Base-by-base conservation (phyloP, 2,888 invertebrate species). In the Bombylius major region DNA sequence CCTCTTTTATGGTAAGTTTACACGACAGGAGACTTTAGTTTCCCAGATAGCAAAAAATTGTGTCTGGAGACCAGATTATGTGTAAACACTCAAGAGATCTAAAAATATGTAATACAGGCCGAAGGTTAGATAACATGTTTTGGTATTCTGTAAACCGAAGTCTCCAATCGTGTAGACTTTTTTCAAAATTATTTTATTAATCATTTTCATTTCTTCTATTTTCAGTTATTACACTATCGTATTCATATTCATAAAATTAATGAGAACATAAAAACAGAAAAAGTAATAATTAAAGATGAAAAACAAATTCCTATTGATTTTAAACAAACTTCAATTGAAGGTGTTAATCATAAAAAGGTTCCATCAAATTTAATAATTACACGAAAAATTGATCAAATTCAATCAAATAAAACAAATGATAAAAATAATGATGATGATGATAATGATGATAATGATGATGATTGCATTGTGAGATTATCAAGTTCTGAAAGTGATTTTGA, bases 361-460 rank as follows among this genome's bases (percentile, higher is more conserved):
- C 70, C 71, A 3, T 50, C 67, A 9, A 62, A 60, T 54, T 64
- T 67, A 60, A 72, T 72, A 51, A 65, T 72, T 12, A 72, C 72
- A 12, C 62, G 69, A 48, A 64, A 66, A 49, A 56, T 63, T 13
- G 66, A 68, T 36, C 2, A 65, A 63, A 44, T 56, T 61, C 46
- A 59, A 23, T 23, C 3, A 23, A 23, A 23, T 23, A 3, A 23
- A 23, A 23, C 23, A 3, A 23, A 23, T 23, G 3, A 23, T 23
- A 23, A 23, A 23, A 23, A 23, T 23, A 23, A 23, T 23, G 23
- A 23, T 23, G 23, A 23, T 3, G 23, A 23, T 23, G 23, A n/a
- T n/a, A n/a, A n/a, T n/a, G n/a, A n/a, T n/a, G n/a, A n/a, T n/a
- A n/a, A n/a, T n/a, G n/a, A 23, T 23, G 23, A 31, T 7, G 13